Percentiles rank a stretch among this genome's conserved stretches.
Evolutionary conservation across 2,797 vertebrate species (phyloP).

Genomic region (Cuniculus paca): DNA sequence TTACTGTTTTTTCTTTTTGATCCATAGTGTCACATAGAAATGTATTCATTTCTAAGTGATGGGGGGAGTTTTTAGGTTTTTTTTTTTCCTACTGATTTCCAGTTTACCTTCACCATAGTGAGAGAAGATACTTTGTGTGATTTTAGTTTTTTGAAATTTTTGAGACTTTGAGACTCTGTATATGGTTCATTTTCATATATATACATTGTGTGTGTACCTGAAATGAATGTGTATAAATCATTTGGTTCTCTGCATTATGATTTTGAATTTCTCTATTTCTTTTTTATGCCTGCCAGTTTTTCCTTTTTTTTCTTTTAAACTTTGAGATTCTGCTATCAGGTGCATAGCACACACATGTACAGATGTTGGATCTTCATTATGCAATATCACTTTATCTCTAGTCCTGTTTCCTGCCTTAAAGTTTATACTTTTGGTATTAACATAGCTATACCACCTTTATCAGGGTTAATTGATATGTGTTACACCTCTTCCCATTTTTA

Average conservation of each 20-base stretch:
- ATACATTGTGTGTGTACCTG: neutral
- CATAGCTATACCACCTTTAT: neutral
- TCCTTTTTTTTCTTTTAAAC: neutral
- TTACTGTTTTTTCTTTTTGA: neutral
- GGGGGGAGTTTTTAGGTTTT: neutral
- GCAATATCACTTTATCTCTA: neutral
- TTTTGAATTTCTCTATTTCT: slow-evolving; percentile 1
- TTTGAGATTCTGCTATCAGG: neutral
- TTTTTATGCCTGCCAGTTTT: slow-evolving; percentile 23
- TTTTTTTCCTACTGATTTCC: neutral
- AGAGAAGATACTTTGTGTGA: neutral
- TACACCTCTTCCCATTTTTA: neutral
- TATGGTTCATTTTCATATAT: neutral
- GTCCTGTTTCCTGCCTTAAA: neutral
- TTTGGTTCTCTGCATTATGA: neutral
- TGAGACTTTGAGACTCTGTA: neutral
- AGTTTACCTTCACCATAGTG: neutral
- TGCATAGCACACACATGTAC: neutral
- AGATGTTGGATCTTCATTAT: neutral
- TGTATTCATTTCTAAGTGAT: neutral
- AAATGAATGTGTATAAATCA: neutral
- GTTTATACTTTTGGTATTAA: neutral
- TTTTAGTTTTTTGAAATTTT: neutral
- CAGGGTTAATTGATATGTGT: neutral
- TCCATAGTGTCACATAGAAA: neutral